Percentiles rank a stretch among this genome's conserved stretches.
Conservation (phyloP, 30 jellyfish, hydroid and myxozoan genomes). For the Cassiopea xamachana region DNA sequence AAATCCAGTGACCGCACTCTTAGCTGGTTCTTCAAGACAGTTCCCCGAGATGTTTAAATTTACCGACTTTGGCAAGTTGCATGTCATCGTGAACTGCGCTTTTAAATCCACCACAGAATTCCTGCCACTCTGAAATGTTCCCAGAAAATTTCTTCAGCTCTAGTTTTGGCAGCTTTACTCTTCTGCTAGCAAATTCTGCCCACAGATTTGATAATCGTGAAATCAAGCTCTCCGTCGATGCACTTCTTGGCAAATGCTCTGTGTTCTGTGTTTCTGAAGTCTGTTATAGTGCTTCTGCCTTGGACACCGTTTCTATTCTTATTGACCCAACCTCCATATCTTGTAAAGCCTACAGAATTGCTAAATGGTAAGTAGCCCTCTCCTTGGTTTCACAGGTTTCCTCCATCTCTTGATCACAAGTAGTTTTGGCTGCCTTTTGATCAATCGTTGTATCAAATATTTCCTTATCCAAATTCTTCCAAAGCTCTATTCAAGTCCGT, state of each 20-base stretch:
- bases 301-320: too few relatives aligned
- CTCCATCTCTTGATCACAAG: conserved; percentile 32
- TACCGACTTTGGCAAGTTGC: conserved; percentile 22
- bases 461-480: conserved; percentile 18
- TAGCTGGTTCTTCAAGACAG: conserved; percentile 25
- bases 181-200: background rate
- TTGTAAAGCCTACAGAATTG: conserved; percentile 31
- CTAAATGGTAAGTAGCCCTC: conserved; percentile 28
- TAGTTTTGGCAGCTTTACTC: conserved; percentile 27
- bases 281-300: background rate
- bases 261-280: background rate
- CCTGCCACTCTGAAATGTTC: conserved; percentile 40
- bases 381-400: conserved; percentile 39
- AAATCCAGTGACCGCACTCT: conserved; percentile 28
- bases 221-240: conserved; percentile 24
- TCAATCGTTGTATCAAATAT: conserved; percentile 25
- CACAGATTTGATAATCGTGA: conserved; percentile 17
- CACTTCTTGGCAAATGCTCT: conserved; percentile 22
- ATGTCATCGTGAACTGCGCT: conserved; percentile 28
- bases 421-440: conserved; percentile 6
- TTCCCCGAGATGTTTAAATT: conserved; percentile 17
- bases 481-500: too few relatives aligned
- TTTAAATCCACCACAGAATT: conserved; percentile 31
- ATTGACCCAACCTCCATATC: conserved; percentile 15
- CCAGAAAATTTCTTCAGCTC: conserved; percentile 19